phyloP scores from a whole-genome alignment of 2,888 invertebrate genomes.

The Ligdia adustata region DNA sequence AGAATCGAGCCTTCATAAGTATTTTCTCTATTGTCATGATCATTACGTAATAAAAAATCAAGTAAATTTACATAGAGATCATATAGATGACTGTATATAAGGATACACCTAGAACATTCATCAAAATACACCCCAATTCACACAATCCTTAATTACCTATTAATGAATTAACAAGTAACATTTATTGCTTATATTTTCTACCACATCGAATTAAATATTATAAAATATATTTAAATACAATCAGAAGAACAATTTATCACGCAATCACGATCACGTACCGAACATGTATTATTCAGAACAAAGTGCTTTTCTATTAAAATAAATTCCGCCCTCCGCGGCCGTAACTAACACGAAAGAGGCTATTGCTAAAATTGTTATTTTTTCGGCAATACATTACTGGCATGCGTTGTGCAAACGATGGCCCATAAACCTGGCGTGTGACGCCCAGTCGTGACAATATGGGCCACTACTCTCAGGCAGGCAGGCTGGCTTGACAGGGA shows the following conservation, averaged over 20 bases:
- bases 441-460: conserved; percentile 56
- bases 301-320: conserved; percentile 12
- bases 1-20: too few relatives aligned
- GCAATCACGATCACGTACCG: conserved; percentile 1
- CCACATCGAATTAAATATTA: background rate
- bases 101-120: background rate
- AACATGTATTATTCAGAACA: conserved; percentile 1
- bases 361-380: conserved; percentile 32
- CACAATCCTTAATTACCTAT: background rate
- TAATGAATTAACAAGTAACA: too few relatives aligned
- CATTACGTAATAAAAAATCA: too few relatives aligned
- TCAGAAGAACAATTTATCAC: background rate
- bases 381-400: conserved; percentile 26
- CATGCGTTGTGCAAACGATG: conserved; percentile 33
- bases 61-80: too few relatives aligned
- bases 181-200: background rate
- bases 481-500: background rate
- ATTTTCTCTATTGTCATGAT: too few relatives aligned
- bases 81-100: background rate
- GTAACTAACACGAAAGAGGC: conserved; percentile 18
- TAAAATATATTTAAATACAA: background rate
- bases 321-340: conserved; percentile 7
- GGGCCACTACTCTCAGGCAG: conserved; percentile 35
- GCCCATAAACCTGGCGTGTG: conserved; percentile 44
- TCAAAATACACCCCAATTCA: background rate